Conservation (phyloP, 1,140 invertebrate species). For the Trinorchestia longiramus region DNA sequence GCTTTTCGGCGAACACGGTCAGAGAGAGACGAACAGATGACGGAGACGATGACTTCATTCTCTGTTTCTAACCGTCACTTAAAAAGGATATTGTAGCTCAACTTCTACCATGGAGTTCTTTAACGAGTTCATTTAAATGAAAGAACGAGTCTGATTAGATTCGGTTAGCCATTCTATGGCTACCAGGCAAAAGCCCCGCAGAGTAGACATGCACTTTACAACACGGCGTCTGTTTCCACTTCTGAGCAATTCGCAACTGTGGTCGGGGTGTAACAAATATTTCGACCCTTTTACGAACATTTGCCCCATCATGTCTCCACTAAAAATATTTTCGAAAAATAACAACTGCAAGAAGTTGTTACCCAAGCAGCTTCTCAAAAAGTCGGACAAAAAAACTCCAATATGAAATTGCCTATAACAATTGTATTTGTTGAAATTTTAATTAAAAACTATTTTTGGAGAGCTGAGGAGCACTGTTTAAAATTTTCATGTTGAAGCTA, state of each 20-base stretch:
- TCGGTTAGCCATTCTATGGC: neutral
- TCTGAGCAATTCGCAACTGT: neutral
- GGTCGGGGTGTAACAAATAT: neutral
- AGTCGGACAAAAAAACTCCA: no score
- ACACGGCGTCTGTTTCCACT: neutral
- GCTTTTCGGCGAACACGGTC: neutral
- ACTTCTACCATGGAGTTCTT: neutral
- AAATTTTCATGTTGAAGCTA: no score
- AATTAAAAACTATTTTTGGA: no score
- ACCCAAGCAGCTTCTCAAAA: neutral
- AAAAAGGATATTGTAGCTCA: neutral
- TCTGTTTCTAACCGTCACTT: neutral
- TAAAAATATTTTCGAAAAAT: neutral
- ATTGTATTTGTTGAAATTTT: no score
- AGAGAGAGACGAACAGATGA: neutral
- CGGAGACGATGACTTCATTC: neutral
- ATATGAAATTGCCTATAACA: no score
- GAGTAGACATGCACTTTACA: neutral
- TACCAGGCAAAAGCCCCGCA: neutral
- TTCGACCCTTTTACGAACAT: no score
- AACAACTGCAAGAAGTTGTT: neutral
- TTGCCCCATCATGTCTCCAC: neutral
- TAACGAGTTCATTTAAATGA: constrained; percentile 2
- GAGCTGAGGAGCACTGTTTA: no score
- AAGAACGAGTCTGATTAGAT: neutral